phyloP scores from a whole-genome alignment of 2,113 vertebrate species.

The Hemibagrus wyckioides region DNA sequence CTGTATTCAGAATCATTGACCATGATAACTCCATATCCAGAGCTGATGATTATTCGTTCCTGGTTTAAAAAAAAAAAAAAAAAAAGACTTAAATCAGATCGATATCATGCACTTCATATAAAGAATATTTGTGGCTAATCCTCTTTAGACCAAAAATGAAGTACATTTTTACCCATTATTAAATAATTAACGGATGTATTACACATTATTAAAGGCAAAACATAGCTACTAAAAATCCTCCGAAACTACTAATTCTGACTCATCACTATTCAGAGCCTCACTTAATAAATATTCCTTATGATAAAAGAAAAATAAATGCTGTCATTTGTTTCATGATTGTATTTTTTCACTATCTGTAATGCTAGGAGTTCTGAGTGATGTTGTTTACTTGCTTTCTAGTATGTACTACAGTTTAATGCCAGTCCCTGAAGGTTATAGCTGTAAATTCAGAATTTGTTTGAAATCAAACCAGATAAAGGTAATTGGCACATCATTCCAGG shows the following conservation, averaged over 20 bases:
- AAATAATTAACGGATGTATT: not conserved
- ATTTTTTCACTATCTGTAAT: not conserved
- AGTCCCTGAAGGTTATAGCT: not conserved
- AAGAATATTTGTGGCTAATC: not conserved
- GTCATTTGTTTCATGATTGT: not conserved
- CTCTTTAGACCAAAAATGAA: not conserved
- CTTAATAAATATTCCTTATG: slow-evolving; percentile 17
- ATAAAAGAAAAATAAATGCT: slow-evolving; percentile 29
- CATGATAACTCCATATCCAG: not conserved
- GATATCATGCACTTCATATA: not conserved
- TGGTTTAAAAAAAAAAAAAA: too few relatives aligned
- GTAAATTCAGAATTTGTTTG: not conserved
- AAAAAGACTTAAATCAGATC: not conserved
- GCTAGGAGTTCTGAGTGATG: not conserved
- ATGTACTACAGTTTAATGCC: slow-evolving; percentile 12
- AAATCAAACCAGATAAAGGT: slow-evolving; percentile 12
- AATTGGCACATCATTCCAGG: not conserved
- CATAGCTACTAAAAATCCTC: not conserved
- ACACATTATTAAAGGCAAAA: not conserved
- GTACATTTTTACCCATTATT: not conserved
- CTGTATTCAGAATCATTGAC: not conserved
- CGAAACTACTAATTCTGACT: not conserved
- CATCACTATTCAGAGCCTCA: slow-evolving; percentile 19
- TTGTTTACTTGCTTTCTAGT: slow-evolving; percentile 31
- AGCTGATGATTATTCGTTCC: not conserved